Conservation (phyloP, 37 sponge, comb jelly and placozoan species). For the Diacarnus erythraeanus region DNA sequence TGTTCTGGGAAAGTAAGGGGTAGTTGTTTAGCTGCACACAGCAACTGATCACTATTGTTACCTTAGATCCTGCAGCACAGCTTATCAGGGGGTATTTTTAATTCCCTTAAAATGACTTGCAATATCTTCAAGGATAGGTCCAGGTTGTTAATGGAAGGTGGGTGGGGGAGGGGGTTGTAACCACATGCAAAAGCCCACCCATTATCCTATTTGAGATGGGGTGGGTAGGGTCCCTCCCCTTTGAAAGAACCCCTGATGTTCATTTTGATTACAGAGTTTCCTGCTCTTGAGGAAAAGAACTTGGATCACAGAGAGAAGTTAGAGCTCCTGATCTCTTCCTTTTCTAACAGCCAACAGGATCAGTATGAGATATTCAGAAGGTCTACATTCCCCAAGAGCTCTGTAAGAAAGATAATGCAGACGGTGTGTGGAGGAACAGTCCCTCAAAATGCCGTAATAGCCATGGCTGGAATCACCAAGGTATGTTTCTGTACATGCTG, state of each 20-base stretch:
- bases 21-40: too few relatives aligned
- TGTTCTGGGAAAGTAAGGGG: too few relatives aligned
- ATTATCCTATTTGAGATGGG: too few relatives aligned
- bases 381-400: constrained; percentile 81
- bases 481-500: constrained; percentile 5
- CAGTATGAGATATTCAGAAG: constrained; percentile 92
- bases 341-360: constrained; percentile 84
- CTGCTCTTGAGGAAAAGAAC: constrained; percentile 4
- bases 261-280: neutral
- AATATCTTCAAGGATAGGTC: too few relatives aligned
- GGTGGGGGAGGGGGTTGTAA: neutral
- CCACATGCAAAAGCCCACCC: too few relatives aligned
- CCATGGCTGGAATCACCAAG: constrained; percentile 95
- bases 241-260: neutral
- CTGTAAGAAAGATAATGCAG: constrained; percentile 79
- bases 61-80: too few relatives aligned
- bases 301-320: constrained; percentile 25
- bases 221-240: neutral
- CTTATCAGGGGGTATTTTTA: too few relatives aligned
- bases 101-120: too few relatives aligned
- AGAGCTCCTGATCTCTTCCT: constrained; percentile 79
- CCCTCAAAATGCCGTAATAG: constrained; percentile 92
- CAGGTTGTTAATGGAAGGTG: too few relatives aligned
- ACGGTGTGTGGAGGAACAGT: constrained; percentile 69
- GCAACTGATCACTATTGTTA: too few relatives aligned